phyloP scores from a whole-genome alignment of 2,888 invertebrate species.

The Parthenolecanium corni region DNA sequence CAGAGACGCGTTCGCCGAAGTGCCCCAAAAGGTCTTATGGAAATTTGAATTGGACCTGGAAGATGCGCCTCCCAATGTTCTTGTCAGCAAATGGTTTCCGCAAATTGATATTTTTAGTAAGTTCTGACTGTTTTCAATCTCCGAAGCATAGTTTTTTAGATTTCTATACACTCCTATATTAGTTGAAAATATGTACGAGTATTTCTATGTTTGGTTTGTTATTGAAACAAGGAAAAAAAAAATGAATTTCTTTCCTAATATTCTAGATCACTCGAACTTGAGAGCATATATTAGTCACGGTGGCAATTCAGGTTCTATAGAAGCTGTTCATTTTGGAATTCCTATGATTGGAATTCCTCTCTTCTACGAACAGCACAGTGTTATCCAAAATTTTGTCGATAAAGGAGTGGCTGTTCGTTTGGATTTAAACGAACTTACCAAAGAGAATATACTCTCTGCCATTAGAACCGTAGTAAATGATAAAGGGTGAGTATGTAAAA shows the following conservation, averaged over 20 bases:
- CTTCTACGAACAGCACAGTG: constrained; percentile 38
- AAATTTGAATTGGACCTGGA: constrained; percentile 56
- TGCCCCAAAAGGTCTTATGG: constrained; percentile 62
- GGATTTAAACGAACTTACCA: constrained; percentile 34
- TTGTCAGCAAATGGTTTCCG: constrained; percentile 42
- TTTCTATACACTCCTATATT: too few species aligned
- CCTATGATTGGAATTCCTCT: constrained; percentile 41
- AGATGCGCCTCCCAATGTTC: constrained; percentile 49
- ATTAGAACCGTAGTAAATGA: constrained; percentile 34
- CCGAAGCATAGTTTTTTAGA: too few species aligned
- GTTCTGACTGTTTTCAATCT: constrained; percentile 36
- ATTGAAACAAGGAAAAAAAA: too few species aligned
- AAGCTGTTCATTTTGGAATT: constrained; percentile 40
- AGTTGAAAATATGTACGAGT: too few species aligned
- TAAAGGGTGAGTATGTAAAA: constrained; percentile 33
- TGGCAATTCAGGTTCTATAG: constrained; percentile 43
- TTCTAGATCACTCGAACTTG: constrained; percentile 39
- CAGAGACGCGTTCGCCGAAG: constrained; percentile 47
- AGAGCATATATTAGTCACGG: constrained; percentile 45
- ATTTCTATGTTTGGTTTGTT: too few species aligned
- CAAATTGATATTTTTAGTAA: constrained; percentile 66
- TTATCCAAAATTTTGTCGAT: constrained; percentile 36
- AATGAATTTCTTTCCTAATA: constrained; percentile 6
- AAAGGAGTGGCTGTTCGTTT: constrained; percentile 37
- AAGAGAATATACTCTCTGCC: constrained; percentile 32